These are phyloP conservation scores for Melanocharis versteri DNA, from an alignment of 2,113 vertebrate species.

Conservation along the genomic window DNA sequence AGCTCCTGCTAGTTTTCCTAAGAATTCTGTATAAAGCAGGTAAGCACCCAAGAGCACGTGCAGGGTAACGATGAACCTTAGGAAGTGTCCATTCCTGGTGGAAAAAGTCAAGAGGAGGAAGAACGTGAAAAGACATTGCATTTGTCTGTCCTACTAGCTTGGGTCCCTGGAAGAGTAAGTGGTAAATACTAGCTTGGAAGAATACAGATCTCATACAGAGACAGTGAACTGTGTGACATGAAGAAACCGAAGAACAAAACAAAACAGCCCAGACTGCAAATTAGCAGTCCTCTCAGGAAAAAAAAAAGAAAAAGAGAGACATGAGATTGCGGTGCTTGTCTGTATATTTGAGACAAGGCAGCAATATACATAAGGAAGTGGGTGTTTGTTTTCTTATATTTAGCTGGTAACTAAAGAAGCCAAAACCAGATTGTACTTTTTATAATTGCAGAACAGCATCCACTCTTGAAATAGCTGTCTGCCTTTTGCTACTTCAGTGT, in stretches of 20 bases:
- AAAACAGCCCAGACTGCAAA: background rate
- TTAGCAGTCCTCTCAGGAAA: background rate
- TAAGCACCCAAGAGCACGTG: background rate
- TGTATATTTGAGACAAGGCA: background rate
- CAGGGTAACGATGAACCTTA: background rate
- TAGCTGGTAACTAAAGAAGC: background rate
- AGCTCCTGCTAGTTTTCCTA: background rate
- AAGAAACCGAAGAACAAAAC: background rate
- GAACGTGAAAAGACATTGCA: background rate
- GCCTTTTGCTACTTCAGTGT: slow-evolving; percentile 24
- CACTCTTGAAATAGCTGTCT: slow-evolving; percentile 1
- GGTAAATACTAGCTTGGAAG: background rate
- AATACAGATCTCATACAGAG: background rate
- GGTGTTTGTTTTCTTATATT: slow-evolving; percentile 37
- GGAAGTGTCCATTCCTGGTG: background rate
- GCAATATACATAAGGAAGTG: slow-evolving; percentile 40
- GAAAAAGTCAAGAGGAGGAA: background rate
- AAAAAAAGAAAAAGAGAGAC: background rate
- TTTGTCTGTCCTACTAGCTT: background rate
- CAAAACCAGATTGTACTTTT: slow-evolving; percentile 13
- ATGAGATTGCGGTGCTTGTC: background rate
- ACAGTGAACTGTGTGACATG: background rate
- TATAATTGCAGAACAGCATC: background rate
- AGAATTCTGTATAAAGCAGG: background rate
- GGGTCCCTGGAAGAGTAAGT: background rate